A percentile compares a stretch with the other conserved stretches of the same genome.
phyloP scores from a whole-genome alignment of 2,888 invertebrate species.

The Patella pellucida region DNA sequence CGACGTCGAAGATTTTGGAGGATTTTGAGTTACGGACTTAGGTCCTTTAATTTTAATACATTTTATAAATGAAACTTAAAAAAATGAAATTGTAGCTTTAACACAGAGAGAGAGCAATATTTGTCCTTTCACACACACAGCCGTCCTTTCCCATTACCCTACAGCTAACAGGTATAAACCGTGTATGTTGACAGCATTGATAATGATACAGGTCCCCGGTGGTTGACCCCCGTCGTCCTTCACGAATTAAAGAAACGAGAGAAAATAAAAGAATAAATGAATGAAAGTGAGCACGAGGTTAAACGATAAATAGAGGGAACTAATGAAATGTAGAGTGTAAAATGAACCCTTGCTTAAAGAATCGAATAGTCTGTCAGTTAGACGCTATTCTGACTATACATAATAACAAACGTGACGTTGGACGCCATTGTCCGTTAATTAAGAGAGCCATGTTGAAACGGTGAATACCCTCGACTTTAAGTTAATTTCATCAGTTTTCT shows the following conservation, averaged over 20 bases:
- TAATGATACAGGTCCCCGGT: neutral
- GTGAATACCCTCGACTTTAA: neutral
- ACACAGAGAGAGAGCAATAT: conserved; percentile 20
- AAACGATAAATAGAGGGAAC: neutral
- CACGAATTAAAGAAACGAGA: conserved; percentile 7
- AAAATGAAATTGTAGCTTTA: no score
- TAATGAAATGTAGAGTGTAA: no score
- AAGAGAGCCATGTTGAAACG: neutral
- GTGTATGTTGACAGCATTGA: neutral
- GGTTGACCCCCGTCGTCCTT: conserved; percentile 1
- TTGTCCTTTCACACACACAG: conserved; percentile 27
- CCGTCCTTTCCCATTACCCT: conserved; percentile 11
- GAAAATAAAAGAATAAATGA: neutral
- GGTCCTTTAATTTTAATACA: no score
- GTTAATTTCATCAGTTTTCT: conserved; percentile 32
- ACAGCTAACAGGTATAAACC: neutral
- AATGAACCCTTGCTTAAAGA: no score
- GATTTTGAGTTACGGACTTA: no score
- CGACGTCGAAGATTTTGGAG: no score
- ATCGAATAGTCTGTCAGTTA: no score
- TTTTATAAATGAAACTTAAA: no score
- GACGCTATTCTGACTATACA: no score
- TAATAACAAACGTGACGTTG: no score
- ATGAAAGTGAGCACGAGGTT: neutral
- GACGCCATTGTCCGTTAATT: no score